Evolutionary conservation across 2,797 vertebrate genomes (phyloP).

Genomic region (Geotrypetes seraphini): DNA sequence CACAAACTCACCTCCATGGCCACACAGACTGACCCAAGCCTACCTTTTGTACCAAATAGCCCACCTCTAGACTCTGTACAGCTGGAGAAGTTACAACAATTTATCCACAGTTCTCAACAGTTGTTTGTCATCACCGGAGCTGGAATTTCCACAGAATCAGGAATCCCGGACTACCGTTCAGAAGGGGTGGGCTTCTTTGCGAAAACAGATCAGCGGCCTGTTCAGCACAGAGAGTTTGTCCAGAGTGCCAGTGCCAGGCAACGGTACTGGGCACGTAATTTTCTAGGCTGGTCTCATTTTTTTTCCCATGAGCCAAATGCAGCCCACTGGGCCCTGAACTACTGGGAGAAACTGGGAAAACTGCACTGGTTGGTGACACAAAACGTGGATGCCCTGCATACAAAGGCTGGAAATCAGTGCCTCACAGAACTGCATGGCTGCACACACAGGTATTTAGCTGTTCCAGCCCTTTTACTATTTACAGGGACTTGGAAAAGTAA

Average conservation of each 20-base stretch:
- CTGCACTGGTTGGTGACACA: slow-evolving; percentile 93
- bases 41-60: slow-evolving; percentile 72
- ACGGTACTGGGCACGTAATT: slow-evolving; percentile 94
- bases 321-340: slow-evolving; percentile 63
- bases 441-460: slow-evolving; percentile 72
- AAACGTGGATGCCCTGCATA: slow-evolving; percentile 89
- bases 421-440: slow-evolving; percentile 88
- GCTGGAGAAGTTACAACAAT: slow-evolving; percentile 68
- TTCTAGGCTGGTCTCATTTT: slow-evolving; percentile 88
- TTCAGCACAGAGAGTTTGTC: slow-evolving; percentile 79
- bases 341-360: slow-evolving; percentile 75
- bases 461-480: too few relatives aligned
- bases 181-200: slow-evolving; percentile 85
- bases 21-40: slow-evolving; percentile 2
- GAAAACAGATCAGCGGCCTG: slow-evolving; percentile 74
- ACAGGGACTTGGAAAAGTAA: too few relatives aligned
- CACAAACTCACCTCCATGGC: not conserved
- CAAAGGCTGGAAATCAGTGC: slow-evolving; percentile 72
- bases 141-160: slow-evolving; percentile 89
- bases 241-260: slow-evolving; percentile 69
- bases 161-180: slow-evolving; percentile 92
- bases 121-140: slow-evolving; percentile 85
- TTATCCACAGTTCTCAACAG: slow-evolving; percentile 58
- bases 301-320: slow-evolving; percentile 76
- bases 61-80: slow-evolving; percentile 47